Conservation (phyloP, 2,888 invertebrate species). For the Rotaria macrura region DNA sequence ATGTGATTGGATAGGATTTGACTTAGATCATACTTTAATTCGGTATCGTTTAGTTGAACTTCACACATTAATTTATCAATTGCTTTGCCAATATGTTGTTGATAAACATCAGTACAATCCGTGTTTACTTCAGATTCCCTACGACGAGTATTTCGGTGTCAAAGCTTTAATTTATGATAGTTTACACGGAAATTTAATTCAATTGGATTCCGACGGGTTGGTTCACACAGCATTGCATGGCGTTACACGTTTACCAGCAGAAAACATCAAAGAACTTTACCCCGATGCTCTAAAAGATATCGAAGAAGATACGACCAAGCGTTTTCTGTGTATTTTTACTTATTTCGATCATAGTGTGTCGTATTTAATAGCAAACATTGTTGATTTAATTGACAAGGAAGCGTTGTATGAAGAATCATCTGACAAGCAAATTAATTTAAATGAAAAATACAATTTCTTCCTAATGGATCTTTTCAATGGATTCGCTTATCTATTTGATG, state of each 20-base stretch:
- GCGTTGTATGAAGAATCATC: neutral
- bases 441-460: neutral
- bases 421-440: neutral
- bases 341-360: neutral
- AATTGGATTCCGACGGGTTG: neutral
- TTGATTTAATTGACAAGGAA: neutral
- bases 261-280: neutral
- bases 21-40: neutral
- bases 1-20: neutral
- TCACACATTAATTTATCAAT: neutral
- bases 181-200: neutral
- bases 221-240: slow-evolving; percentile 1
- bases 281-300: neutral
- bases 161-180: neutral
- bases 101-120: neutral
- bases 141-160: neutral
- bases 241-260: neutral
- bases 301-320: neutral
- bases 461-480: neutral
- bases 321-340: neutral
- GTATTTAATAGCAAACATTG: neutral
- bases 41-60: neutral
- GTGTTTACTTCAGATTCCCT: neutral
- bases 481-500: neutral
- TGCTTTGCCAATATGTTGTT: neutral